Evolutionary conservation across 35 echinoderm and acorn worm genomes (phyloP).

Genomic region (Amphiura filiformis): DNA sequence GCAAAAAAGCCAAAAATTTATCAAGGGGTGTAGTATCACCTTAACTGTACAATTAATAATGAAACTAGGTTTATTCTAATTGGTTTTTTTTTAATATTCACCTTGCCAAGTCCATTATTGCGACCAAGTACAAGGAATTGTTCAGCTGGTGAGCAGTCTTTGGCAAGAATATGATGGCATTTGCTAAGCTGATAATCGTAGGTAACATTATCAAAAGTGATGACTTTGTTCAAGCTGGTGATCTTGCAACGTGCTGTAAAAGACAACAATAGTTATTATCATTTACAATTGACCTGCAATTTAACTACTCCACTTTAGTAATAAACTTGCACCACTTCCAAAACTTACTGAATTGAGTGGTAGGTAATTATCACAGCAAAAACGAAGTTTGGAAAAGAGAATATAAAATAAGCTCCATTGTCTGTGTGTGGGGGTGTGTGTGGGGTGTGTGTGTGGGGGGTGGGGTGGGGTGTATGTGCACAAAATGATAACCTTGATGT

Average conservation of each 20-base stretch:
- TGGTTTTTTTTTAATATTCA: no score
- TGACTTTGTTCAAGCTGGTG: conserved; percentile 27
- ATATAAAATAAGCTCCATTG: neutral
- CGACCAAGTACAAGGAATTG: conserved; percentile 45
- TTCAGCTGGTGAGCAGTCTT: conserved; percentile 56
- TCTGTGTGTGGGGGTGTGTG: no score
- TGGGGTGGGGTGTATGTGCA: no score
- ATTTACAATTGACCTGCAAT: neutral
- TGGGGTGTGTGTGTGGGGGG: no score
- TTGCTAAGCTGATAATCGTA: conserved; percentile 41
- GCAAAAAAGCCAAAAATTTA: no score
- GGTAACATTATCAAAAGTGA: conserved; percentile 58
- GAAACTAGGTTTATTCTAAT: no score
- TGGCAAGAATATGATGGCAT: conserved; percentile 52
- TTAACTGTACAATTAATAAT: no score
- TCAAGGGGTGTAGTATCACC: no score
- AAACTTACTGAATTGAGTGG: neutral
- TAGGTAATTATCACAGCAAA: neutral
- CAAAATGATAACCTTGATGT: no score
- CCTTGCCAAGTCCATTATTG: no score
- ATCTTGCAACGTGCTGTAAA: conserved; percentile 35
- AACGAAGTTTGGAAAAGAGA: neutral
- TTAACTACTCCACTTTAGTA: neutral
- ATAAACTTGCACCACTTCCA: neutral
- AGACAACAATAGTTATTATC: neutral